Conservation (phyloP, 1,140 invertebrate species). For the Drosophila sp. region DNA sequence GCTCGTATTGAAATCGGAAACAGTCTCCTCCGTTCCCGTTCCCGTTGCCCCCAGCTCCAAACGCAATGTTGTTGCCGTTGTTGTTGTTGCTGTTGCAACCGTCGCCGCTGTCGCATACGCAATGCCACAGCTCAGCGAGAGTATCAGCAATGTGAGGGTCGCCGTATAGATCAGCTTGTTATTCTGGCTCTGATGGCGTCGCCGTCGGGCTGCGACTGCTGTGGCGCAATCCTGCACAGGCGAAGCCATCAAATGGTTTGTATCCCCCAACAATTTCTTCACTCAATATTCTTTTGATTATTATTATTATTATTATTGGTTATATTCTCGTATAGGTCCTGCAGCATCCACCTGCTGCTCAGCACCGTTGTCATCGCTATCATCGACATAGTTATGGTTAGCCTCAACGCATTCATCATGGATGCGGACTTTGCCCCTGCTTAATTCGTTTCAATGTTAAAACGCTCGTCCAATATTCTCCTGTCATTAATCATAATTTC, state of each 20-base stretch:
- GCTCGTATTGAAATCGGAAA: slow-evolving; percentile 62
- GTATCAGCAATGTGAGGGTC: slow-evolving; percentile 65
- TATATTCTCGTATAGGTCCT: slow-evolving; percentile 36
- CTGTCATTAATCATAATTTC: slow-evolving; percentile 79
- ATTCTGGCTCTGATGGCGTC: slow-evolving; percentile 53
- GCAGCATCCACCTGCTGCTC: slow-evolving; percentile 40
- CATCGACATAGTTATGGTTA: slow-evolving; percentile 27
- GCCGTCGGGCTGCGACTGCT: slow-evolving; percentile 40
- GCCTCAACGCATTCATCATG: slow-evolving; percentile 7
- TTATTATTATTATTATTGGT: background rate
- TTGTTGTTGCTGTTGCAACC: slow-evolving; percentile 11
- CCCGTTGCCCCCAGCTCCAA: slow-evolving; percentile 18
- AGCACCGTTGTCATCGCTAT: slow-evolving; percentile 31
- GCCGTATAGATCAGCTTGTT: slow-evolving; percentile 66
- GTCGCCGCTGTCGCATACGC: slow-evolving; percentile 55
- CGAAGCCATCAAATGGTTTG: slow-evolving; percentile 58
- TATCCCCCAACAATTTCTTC: background rate
- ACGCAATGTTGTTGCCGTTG: slow-evolving; percentile 23
- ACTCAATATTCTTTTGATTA: background rate
- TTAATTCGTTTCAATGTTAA: slow-evolving; percentile 48
- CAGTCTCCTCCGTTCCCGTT: slow-evolving; percentile 30
- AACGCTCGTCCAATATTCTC: slow-evolving; percentile 46
- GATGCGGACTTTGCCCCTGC: slow-evolving; percentile 29
- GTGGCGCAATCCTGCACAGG: slow-evolving; percentile 48
- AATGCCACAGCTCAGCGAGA: slow-evolving; percentile 67